Percentiles rank a stretch among this genome's conserved stretches.
Conservation (phyloP, 2,113 vertebrate genomes). For the Micronycteris hirsuta region DNA sequence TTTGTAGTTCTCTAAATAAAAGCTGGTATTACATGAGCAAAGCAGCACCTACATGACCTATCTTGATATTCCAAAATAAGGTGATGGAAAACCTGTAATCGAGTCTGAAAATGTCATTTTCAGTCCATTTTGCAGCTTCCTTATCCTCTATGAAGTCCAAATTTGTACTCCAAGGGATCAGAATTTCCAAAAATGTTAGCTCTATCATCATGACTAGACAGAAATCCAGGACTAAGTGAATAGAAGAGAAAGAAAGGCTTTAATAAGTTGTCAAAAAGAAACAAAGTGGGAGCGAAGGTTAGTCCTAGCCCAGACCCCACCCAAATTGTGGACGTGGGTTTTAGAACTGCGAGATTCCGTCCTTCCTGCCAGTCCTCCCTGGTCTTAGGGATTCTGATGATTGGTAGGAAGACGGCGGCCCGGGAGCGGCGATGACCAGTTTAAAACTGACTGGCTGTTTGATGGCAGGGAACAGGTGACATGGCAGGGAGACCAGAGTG, state of each 20-base stretch:
- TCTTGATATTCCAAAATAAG: background rate
- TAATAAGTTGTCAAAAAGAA: background rate
- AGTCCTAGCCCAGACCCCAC: background rate
- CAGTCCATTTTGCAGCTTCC: background rate
- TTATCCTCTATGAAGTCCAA: background rate
- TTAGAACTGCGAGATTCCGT: background rate
- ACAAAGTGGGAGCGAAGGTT: background rate
- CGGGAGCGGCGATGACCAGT: no score
- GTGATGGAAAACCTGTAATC: background rate
- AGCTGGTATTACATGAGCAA: background rate
- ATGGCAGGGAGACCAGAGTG: background rate
- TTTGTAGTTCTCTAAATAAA: background rate
- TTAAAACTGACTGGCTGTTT: background rate
- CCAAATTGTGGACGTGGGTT: background rate
- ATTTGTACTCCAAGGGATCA: background rate
- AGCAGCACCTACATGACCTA: background rate
- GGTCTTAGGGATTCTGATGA: background rate
- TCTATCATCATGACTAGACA: background rate
- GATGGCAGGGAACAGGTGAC: background rate
- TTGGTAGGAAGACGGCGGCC: rapidly evolving
- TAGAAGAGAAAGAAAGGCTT: background rate
- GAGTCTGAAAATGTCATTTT: background rate
- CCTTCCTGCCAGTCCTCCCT: background rate
- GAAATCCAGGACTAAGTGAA: background rate
- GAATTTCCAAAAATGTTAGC: background rate